Base-by-base conservation (phyloP, 2,797 vertebrate genomes). In the Aldrovandia affinis region DNA sequence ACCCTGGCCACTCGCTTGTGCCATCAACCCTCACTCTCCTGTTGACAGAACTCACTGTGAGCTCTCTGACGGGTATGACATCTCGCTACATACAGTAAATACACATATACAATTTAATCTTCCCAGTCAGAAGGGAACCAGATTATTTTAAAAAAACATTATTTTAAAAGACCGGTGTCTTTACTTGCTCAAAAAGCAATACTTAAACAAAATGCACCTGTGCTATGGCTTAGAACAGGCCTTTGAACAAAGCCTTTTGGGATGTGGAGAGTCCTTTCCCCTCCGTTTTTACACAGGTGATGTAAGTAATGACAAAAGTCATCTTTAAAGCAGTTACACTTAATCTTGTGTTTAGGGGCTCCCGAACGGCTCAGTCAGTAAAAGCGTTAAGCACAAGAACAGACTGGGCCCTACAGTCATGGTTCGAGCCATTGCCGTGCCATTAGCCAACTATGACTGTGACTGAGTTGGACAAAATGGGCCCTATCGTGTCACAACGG, bases 1-100 rank as follows among this genome's bases (percentile, higher is more conserved):
- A 47, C 70, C 90, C 42, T 89, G 84, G 86, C 88, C 90, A 88
- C 78, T 84, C 89, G 6, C 47, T 12, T 50, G 12, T n/a, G n/a
- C n/a, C n/a, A n/a, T n/a, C n/a, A n/a, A 70, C n/a, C 82, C 82
- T 79, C 52, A 36, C 36, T 79, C 90, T 88, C 85, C 20, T 57
- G 59, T 88, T 86, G 86, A 89, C 84, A 86, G 85, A 88, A 47
- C 47, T 54, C 78, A 57, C 55, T 50, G 55, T 50, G 57, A 61
- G 57, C 18, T 47, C 55, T 10, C 57, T 0, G 42, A 42, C 20
- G 83, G n/a, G 59, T 36, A 54, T 22, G 22, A 2, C 73, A 77
- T n/a, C 42, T 6, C 28, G 15, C 20, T 9, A 22, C 42, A 47
- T 77, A n/a, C 10, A 30, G 50, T 28, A 79, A n/a, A 79, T 79